These are phyloP conservation scores for Ameiurus melas DNA, from an alignment of 2,113 vertebrate species.

Conservation along the genomic window DNA sequence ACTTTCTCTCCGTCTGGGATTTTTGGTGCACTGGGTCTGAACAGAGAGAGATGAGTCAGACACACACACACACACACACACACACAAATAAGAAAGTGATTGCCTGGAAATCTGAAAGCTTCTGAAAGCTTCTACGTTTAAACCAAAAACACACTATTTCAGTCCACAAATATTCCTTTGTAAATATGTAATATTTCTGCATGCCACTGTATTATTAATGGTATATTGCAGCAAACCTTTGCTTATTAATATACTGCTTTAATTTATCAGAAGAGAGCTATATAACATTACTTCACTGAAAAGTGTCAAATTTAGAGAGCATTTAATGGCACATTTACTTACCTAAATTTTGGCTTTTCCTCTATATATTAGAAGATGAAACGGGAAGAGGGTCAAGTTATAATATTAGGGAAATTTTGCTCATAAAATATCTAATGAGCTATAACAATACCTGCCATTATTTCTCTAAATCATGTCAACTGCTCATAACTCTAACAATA, in stretches of 20 bases:
- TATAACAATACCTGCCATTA: background rate
- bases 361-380: slow-evolving; percentile 69
- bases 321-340: slow-evolving; percentile 63
- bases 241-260: background rate
- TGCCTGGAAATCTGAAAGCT: background rate
- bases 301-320: background rate
- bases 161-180: background rate
- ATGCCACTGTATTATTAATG: background rate
- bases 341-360: slow-evolving; percentile 91
- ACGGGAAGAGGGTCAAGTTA: slow-evolving; percentile 58
- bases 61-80: background rate
- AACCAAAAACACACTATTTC: background rate
- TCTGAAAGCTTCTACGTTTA: background rate
- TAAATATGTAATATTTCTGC: background rate
- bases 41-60: background rate
- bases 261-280: background rate
- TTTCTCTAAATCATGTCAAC: background rate
- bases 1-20: slow-evolving; percentile 98
- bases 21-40: slow-evolving; percentile 89
- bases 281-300: background rate
- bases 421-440: background rate
- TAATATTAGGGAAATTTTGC: background rate
- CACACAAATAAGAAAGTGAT: background rate
- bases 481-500: background rate
- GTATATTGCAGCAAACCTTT: background rate